Evolutionary conservation across 2,797 vertebrate species (phyloP).

Genomic region (Tolypeutes matacus): DNA sequence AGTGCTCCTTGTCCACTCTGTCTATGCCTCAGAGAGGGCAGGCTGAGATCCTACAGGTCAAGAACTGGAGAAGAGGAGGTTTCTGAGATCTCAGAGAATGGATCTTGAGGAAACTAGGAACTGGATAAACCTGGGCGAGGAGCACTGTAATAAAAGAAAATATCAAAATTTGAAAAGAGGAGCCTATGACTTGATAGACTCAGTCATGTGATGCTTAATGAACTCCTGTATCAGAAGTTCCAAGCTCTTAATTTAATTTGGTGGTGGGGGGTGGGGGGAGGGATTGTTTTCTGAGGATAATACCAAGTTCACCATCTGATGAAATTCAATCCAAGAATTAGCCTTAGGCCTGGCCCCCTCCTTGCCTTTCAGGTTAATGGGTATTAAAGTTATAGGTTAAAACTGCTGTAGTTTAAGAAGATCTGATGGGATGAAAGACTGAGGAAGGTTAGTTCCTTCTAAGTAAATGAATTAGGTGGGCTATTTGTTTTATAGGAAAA

Average conservation of each 20-base stretch:
- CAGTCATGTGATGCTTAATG: not conserved
- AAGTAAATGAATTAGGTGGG: not conserved
- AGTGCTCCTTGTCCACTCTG: not conserved
- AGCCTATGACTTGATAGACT: not conserved
- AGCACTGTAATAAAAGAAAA: not conserved
- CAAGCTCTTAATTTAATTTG: not conserved
- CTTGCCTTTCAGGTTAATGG: not conserved
- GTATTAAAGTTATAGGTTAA: not conserved
- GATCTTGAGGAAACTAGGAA: not conserved
- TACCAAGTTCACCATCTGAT: not conserved
- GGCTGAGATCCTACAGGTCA: not conserved
- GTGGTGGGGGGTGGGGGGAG: too few relatives aligned
- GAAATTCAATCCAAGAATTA: not conserved
- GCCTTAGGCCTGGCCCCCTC: not conserved
- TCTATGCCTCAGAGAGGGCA: not conserved
- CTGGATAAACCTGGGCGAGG: not conserved
- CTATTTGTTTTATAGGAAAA: conserved; percentile 1
- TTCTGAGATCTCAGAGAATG: not conserved
- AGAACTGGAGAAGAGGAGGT: not conserved
- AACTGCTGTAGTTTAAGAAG: conserved; percentile 38
- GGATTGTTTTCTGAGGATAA: not conserved
- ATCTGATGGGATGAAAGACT: not conserved
- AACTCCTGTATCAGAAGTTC: not conserved
- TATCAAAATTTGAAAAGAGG: not conserved
- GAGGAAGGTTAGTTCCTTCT: not conserved